A percentile compares a stretch with the other conserved stretches of the same genome.
Conservation (phyloP, 2,888 invertebrate species). For the Melinaea marsaeus region DNA sequence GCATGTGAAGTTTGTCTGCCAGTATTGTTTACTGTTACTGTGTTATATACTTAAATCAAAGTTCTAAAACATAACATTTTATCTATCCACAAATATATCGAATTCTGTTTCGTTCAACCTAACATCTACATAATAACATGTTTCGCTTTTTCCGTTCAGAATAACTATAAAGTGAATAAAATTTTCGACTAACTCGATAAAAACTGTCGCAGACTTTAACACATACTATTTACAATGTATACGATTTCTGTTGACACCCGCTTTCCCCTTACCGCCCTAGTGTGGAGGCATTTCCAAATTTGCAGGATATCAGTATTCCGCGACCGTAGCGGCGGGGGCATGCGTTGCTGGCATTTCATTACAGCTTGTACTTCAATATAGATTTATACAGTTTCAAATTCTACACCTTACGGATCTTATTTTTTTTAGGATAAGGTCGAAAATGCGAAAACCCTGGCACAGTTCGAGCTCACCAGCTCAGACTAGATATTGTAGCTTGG, state of each 20-base stretch:
- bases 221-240: conserved; percentile 30
- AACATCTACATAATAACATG: background rate
- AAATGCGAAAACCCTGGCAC: conserved; percentile 4
- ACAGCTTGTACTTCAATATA: conserved; percentile 41
- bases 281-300: conserved; percentile 37
- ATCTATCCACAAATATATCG: background rate
- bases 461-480: background rate
- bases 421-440: conserved; percentile 6
- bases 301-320: conserved; percentile 63
- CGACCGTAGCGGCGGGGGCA: conserved; percentile 47
- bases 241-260: conserved; percentile 41
- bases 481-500: conserved; percentile 16
- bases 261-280: conserved; percentile 36
- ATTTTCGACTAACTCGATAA: conserved; percentile 19
- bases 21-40: no score
- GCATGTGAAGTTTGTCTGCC: no score
- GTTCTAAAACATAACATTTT: no score
- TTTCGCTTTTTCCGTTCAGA: conserved; percentile 1
- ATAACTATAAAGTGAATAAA: conserved; percentile 10
- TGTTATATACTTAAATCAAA: no score
- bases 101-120: background rate
- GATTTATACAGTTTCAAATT: conserved; percentile 24
- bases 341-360: conserved; percentile 67
- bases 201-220: conserved; percentile 20
- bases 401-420: conserved; percentile 16